Percentiles rank a stretch among this genome's conserved stretches.
These are phyloP conservation scores for Pterocles gutturalis DNA, from an alignment of 2,113 vertebrate species.

Conservation along the genomic window DNA sequence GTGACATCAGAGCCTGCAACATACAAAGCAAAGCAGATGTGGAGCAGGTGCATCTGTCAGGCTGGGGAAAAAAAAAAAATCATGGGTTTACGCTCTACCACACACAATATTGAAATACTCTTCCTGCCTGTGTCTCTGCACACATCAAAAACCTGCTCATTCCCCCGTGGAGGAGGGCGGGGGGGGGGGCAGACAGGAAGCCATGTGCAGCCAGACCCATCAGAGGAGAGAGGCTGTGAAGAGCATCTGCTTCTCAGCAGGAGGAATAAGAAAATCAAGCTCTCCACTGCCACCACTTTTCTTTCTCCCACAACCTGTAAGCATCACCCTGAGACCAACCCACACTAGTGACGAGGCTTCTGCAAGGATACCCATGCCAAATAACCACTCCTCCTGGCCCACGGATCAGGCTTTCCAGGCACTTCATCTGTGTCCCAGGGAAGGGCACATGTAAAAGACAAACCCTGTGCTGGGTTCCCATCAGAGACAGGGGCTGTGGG, in stretches of 20 bases:
- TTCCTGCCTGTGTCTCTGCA: background rate
- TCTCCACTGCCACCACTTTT: conserved; percentile 20
- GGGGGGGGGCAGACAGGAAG: background rate
- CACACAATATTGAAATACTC: background rate
- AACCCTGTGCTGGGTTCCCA: background rate
- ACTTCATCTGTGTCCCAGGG: background rate
- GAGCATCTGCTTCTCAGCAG: background rate
- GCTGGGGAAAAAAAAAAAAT: background rate
- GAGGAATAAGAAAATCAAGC: conserved; percentile 3
- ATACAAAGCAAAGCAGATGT: conserved; percentile 7
- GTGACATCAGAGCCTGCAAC: conserved; percentile 95
- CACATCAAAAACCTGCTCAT: background rate
- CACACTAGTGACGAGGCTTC: background rate
- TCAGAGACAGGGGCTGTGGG: background rate
- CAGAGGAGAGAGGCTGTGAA: background rate
- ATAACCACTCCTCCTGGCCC: background rate
- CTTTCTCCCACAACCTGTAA: background rate
- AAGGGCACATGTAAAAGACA: background rate
- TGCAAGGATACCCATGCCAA: background rate
- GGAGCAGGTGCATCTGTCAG: background rate
- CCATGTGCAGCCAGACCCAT: background rate
- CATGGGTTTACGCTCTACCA: background rate
- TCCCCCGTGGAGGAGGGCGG: rapidly evolving
- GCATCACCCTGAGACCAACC: background rate
- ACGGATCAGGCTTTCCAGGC: background rate